A percentile compares a stretch with the other conserved stretches of the same genome.
These are phyloP conservation scores for Melospiza melodia DNA, from an alignment of 2,113 vertebrate species.

Conservation along the genomic window DNA sequence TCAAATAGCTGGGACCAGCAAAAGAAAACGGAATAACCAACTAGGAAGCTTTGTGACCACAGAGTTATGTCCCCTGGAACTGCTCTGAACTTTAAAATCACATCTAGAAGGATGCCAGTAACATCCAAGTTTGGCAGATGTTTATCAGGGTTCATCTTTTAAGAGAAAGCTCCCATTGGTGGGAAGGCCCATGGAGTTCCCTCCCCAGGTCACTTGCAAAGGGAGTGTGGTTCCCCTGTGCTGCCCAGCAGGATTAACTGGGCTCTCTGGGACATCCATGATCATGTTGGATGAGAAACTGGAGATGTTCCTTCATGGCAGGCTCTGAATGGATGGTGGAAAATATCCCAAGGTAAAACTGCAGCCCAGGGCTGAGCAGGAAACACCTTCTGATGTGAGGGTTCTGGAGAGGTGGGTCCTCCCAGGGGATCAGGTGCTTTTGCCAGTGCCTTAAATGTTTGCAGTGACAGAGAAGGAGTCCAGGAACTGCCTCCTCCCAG, in stretches of 20 bases:
- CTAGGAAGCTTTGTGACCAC: neutral
- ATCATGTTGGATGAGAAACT: neutral
- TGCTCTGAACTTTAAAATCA: neutral
- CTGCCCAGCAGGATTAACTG: neutral
- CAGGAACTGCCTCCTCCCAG: neutral
- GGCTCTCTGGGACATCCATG: neutral
- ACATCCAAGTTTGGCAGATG: neutral
- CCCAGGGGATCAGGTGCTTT: neutral
- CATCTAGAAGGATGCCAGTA: neutral
- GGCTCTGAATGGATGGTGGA: neutral
- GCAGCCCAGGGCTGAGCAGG: neutral
- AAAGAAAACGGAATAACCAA: neutral
- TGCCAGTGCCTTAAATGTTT: neutral
- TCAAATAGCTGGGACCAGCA: neutral
- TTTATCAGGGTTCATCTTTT: neutral
- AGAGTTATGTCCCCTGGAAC: neutral
- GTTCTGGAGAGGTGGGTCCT: neutral
- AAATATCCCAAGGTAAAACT: neutral
- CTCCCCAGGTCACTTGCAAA: neutral
- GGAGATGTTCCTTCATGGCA: neutral
- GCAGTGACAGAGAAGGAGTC: neutral
- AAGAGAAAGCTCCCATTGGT: neutral
- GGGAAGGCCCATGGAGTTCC: neutral
- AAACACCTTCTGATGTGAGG: neutral
- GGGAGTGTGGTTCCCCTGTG: neutral